Percentiles rank a stretch among this genome's conserved stretches.
Conservation (phyloP, 1,140 invertebrate species). For the Trachelipus rathkii region DNA sequence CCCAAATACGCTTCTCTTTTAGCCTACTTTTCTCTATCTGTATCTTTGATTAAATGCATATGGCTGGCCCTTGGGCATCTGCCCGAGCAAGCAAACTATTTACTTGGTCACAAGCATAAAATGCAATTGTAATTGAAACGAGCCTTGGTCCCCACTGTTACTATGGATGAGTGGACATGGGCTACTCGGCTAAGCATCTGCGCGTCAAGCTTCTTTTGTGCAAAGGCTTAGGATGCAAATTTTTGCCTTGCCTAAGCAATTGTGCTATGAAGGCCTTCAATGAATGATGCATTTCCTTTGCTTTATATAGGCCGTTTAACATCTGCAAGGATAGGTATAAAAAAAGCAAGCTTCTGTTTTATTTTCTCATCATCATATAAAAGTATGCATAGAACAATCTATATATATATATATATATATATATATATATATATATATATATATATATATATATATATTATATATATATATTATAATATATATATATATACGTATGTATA, state of each 20-base stretch:
- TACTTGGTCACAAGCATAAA: background rate
- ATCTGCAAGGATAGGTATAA: background rate
- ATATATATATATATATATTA: constrained; percentile 10
- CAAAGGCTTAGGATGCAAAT: background rate
- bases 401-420: constrained; percentile 5
- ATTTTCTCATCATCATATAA: background rate
- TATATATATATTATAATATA: constrained; percentile 1
- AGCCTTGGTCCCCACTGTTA: background rate
- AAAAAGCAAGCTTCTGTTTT: too few relatives aligned
- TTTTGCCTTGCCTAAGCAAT: background rate
- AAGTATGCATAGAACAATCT: background rate
- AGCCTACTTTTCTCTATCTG: too few relatives aligned
- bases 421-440: constrained; percentile 15
- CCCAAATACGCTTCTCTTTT: too few relatives aligned
- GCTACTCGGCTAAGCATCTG: background rate
- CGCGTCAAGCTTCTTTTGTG: background rate
- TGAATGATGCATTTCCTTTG: background rate
- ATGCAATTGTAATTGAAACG: background rate
- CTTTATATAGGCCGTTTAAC: constrained; percentile 1
- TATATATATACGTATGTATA: constrained; percentile 3
- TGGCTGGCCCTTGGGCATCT: background rate
- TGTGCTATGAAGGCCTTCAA: background rate
- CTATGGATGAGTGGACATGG: background rate
- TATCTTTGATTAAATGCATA: background rate
- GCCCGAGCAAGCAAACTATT: background rate